phyloP scores from a whole-genome alignment of 2,113 vertebrate species.

The Potamarius usumacintae region DNA sequence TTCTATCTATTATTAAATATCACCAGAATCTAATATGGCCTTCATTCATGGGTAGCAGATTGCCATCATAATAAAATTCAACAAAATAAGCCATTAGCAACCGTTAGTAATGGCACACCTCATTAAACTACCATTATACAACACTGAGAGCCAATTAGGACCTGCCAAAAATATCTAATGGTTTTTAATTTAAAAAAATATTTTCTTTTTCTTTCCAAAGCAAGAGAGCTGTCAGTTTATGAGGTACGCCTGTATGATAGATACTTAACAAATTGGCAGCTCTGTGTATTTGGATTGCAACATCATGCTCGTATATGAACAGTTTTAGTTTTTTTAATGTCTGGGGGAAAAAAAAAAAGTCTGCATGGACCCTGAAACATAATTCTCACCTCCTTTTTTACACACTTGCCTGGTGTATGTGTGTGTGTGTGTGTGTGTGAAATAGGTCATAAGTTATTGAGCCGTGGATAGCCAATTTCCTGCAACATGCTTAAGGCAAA shows the following conservation, averaged over 20 bases:
- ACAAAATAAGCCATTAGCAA: slow-evolving; percentile 10
- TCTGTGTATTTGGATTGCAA: slow-evolving; percentile 1
- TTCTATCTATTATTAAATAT: background rate
- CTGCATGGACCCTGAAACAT: background rate
- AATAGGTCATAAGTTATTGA: slow-evolving; percentile 18
- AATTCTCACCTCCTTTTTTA: background rate
- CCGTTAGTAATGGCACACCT: background rate
- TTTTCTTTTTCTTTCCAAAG: background rate
- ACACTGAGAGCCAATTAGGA: slow-evolving; percentile 15
- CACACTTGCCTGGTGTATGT: background rate
- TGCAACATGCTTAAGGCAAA: slow-evolving; percentile 12
- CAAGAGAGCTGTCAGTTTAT: background rate
- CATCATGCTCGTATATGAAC: background rate
- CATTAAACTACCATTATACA: slow-evolving; percentile 24
- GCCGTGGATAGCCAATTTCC: slow-evolving; percentile 6
- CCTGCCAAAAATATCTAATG: background rate
- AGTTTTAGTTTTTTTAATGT: background rate
- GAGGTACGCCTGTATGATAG: background rate
- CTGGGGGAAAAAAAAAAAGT: background rate
- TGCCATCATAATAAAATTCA: slow-evolving; percentile 6
- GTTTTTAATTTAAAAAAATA: background rate
- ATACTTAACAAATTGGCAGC: background rate
- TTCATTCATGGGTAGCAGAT: background rate
- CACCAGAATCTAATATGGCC: background rate
- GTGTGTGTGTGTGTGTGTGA: slow-evolving; percentile 6